Evolutionary conservation across 2,113 vertebrate species (phyloP).

Genomic region (Peucedramus taeniatus): DNA sequence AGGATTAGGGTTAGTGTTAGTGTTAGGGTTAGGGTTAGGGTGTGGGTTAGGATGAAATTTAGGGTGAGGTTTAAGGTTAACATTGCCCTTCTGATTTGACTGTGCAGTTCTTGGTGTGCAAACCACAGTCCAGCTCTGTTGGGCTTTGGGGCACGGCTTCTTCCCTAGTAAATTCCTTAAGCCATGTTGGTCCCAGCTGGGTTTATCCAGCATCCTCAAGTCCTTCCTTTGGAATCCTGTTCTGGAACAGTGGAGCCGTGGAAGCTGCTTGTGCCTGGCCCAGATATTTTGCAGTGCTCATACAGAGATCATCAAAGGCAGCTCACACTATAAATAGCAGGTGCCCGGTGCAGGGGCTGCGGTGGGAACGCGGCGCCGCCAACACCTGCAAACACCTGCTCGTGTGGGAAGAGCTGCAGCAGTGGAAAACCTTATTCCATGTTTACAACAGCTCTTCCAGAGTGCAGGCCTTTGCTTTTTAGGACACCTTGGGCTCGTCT

Average conservation of each 20-base stretch:
- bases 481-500: neutral
- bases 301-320: neutral
- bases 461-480: neutral
- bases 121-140: accelerated
- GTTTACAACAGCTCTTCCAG: neutral
- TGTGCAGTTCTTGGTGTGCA: neutral
- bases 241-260: neutral
- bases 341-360: neutral
- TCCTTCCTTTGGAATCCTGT: accelerated
- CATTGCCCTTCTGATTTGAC: accelerated
- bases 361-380: neutral
- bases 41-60: neutral
- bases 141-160: accelerated
- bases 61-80: neutral
- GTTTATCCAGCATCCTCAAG: accelerated
- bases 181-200: accelerated
- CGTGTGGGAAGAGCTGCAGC: neutral
- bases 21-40: no score
- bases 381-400: neutral
- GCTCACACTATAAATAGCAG: neutral
- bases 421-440: neutral
- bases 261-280: neutral
- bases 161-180: accelerated
- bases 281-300: neutral
- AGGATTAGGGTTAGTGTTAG: neutral